These are phyloP conservation scores for Scytalopus superciliaris DNA, from an alignment of 2,113 vertebrate genomes.

Conservation along the genomic window DNA sequence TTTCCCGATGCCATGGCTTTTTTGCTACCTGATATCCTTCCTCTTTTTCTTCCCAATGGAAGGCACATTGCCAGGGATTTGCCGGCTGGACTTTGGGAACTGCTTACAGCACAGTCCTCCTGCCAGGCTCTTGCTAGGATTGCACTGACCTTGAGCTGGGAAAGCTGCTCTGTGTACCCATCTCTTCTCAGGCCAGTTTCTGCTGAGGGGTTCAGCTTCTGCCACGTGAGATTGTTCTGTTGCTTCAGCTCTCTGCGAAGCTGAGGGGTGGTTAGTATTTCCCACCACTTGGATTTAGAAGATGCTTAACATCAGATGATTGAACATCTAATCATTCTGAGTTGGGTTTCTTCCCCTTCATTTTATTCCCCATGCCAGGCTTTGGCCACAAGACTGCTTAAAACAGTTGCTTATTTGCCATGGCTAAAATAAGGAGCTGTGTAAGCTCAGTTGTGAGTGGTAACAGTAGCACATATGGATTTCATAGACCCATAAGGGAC, in stretches of 20 bases:
- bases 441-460: not conserved
- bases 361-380: not conserved
- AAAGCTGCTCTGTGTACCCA: not conserved
- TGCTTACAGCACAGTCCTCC: not conserved
- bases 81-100: not conserved
- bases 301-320: not conserved
- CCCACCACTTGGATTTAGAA: not conserved
- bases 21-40: not conserved
- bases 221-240: accelerated
- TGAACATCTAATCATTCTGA: not conserved
- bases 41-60: not conserved
- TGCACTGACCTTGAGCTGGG: not conserved
- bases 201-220: not conserved
- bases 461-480: not conserved
- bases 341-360: not conserved
- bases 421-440: not conserved
- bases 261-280: not conserved
- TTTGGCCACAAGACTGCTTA: not conserved
- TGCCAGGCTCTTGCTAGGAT: not conserved
- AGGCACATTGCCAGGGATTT: not conserved
- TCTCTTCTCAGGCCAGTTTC: not conserved
- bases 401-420: not conserved
- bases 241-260: not conserved
- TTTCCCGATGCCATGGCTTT: not conserved
- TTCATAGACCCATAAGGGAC: not conserved